These are phyloP conservation scores for Dasysyrphus albostriatus DNA, from an alignment of 2,888 invertebrate species.

Conservation along the genomic window DNA sequence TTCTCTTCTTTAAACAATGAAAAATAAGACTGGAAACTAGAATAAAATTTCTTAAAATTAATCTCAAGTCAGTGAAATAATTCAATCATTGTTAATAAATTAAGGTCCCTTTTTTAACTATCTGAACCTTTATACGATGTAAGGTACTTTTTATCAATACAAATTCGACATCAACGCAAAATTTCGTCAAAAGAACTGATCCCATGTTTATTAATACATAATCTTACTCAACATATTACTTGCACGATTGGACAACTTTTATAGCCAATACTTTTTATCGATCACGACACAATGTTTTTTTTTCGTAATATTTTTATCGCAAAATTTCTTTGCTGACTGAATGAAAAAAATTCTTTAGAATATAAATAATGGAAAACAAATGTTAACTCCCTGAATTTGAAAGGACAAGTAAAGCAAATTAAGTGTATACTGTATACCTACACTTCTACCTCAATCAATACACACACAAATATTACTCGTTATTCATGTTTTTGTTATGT, in stretches of 20 bases:
- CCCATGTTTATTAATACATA: background rate
- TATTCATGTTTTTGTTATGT: constrained; percentile 32
- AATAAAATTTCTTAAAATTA: no score
- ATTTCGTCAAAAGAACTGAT: background rate
- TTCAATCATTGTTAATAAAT: no score
- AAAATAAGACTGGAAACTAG: no score
- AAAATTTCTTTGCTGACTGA: constrained; percentile 25
- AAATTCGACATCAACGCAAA: background rate
- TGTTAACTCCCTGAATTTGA: constrained; percentile 29
- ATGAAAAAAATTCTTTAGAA: constrained; percentile 42
- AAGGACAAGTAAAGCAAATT: constrained; percentile 38
- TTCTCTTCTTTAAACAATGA: no score
- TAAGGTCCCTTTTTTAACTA: no score
- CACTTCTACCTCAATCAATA: background rate
- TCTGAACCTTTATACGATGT: no score
- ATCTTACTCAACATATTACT: constrained; percentile 16
- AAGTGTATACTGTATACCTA: background rate
- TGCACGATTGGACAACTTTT: constrained; percentile 37
- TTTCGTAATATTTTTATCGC: constrained; percentile 24
- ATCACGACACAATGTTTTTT: constrained; percentile 40
- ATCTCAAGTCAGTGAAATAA: no score
- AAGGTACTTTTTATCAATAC: background rate
- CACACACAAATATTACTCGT: background rate
- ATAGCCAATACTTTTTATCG: constrained; percentile 20
- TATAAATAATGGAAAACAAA: constrained; percentile 43